Evolutionary conservation across 1,140 invertebrate species (phyloP).

Genomic region (Drosophila parabipectinata): DNA sequence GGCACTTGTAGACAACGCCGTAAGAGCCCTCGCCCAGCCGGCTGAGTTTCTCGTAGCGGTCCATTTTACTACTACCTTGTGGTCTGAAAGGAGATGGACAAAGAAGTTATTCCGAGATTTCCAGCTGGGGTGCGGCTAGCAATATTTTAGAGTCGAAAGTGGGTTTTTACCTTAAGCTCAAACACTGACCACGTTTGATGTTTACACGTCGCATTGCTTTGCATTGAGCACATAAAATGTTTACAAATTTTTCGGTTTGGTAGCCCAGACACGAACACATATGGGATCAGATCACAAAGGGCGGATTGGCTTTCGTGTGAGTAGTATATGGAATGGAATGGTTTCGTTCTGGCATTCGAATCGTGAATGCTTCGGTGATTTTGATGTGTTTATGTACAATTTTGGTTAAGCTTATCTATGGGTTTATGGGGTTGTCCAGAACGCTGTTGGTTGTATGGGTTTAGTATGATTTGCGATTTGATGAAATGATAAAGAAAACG

Average conservation of each 20-base stretch:
- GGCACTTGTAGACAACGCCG: slow-evolving; percentile 99
- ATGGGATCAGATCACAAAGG: slow-evolving; percentile 39
- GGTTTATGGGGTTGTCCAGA: slow-evolving; percentile 47
- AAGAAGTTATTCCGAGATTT: slow-evolving; percentile 4
- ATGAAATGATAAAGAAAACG: slow-evolving; percentile 67
- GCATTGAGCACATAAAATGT: slow-evolving; percentile 77
- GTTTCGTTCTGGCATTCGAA: slow-evolving; percentile 23
- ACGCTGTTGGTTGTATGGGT: slow-evolving; percentile 47
- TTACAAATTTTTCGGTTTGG: slow-evolving; percentile 61
- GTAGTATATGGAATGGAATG: slow-evolving; percentile 20
- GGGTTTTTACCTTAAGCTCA: slow-evolving; percentile 78
- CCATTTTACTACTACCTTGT: slow-evolving; percentile 95
- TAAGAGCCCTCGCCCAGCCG: slow-evolving; percentile 99
- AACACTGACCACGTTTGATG: slow-evolving; percentile 81
- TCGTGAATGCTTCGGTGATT: slow-evolving; percentile 28
- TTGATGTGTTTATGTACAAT: slow-evolving; percentile 46
- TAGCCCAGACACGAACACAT: slow-evolving; percentile 73
- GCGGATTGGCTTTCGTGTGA: slow-evolving; percentile 6
- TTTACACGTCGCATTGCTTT: slow-evolving; percentile 81
- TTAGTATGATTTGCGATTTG: slow-evolving; percentile 51
- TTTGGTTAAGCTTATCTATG: slow-evolving; percentile 12
- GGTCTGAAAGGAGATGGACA: slow-evolving; percentile 86
- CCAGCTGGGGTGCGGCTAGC: not conserved
- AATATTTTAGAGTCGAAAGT: slow-evolving; percentile 16
- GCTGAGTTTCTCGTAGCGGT: slow-evolving; percentile 98